These are phyloP conservation scores for Mus minutoides DNA, from an alignment of 2,797 vertebrate species.

Conservation along the genomic window DNA sequence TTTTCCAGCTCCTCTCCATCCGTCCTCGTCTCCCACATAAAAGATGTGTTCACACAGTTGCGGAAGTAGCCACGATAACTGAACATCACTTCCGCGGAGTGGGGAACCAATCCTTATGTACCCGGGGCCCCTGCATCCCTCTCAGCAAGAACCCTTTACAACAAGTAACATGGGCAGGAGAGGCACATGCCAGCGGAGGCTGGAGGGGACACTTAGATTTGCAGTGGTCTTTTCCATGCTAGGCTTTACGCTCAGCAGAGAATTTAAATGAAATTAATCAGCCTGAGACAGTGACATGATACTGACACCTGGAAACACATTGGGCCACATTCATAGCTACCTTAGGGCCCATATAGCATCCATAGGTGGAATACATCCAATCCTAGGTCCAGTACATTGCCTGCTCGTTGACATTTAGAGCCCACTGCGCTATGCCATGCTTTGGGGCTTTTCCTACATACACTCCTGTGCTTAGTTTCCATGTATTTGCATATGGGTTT, in stretches of 20 bases:
- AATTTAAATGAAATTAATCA: conserved; percentile 60
- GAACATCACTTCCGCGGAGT: neutral
- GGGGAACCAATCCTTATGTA: neutral
- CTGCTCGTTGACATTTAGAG: neutral
- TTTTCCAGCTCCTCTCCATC: conserved; percentile 74
- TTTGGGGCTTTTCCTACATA: neutral
- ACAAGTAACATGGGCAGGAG: neutral
- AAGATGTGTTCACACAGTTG: conserved; percentile 46
- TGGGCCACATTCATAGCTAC: too few species aligned
- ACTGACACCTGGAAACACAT: neutral
- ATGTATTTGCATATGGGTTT: neutral
- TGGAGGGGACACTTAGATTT: neutral
- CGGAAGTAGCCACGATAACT: conserved; percentile 37
- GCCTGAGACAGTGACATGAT: conserved; percentile 16
- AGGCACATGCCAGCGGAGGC: neutral
- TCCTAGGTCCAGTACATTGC: neutral
- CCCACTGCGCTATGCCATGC: neutral
- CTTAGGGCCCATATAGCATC: neutral
- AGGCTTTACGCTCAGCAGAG: conserved; percentile 31
- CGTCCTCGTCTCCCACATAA: conserved; percentile 56
- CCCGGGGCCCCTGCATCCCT: neutral
- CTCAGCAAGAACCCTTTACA: neutral
- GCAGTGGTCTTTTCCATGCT: conserved; percentile 47
- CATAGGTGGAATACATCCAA: neutral
- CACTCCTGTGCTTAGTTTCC: neutral